Percentiles rank a stretch among this genome's conserved stretches.
Evolutionary conservation across 64 coral and sea anemone species (phyloP).

Genomic region (Montipora cactus): DNA sequence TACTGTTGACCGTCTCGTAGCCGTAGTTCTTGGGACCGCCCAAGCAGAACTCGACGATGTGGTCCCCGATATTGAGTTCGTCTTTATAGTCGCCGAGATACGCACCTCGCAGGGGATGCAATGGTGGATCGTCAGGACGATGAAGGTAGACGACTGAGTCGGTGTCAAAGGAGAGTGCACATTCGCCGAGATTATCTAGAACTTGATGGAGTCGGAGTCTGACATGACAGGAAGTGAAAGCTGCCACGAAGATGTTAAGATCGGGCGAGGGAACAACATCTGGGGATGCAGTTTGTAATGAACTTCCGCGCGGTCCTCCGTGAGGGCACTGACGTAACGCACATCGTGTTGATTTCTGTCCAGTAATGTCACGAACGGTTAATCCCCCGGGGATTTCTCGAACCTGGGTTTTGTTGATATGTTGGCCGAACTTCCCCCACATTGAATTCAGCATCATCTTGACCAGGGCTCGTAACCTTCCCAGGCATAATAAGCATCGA

Average conservation of each 20-base stretch:
- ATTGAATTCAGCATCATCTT: too few species aligned
- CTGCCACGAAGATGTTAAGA: constrained; percentile 45
- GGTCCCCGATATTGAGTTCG: background rate
- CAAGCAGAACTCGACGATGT: background rate
- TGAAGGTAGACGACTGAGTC: constrained; percentile 26
- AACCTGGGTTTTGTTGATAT: too few species aligned
- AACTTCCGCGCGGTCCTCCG: too few species aligned
- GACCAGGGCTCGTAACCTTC: too few species aligned
- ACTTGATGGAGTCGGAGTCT: constrained; percentile 35
- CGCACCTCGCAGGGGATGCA: background rate
- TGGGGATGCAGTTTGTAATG: too few species aligned
- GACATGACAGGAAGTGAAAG: constrained; percentile 45
- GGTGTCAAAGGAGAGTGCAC: constrained; percentile 39
- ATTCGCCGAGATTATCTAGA: background rate
- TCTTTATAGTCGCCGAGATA: constrained; percentile 35
- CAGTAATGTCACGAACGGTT: too few species aligned
- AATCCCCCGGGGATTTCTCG: too few species aligned
- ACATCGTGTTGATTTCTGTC: background rate
- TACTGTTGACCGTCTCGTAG: background rate
- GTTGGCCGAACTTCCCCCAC: too few species aligned
- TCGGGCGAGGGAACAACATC: too few species aligned
- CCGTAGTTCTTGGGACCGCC: constrained; percentile 62
- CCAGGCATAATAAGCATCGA: too few species aligned
- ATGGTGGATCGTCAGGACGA: background rate
- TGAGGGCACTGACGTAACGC: background rate